Evolutionary conservation across 2,797 vertebrate genomes (phyloP), one percentile per base, ranked within the genome.

Genomic region (Melanotaenia nigrans): DNA sequence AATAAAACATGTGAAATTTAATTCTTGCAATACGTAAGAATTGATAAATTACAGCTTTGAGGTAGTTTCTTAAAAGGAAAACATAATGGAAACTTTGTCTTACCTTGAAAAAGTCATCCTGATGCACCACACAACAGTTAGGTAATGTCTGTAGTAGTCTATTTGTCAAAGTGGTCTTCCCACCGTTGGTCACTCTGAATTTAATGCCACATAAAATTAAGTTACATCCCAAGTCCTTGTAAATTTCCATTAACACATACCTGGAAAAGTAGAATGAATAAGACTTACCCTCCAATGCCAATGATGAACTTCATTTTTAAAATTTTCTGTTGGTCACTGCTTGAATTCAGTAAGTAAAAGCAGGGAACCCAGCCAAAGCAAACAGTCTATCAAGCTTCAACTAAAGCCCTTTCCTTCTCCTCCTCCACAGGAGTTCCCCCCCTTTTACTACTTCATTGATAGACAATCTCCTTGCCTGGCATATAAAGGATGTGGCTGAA

Each of bases 41-140:
- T 36, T 11, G 32, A 42, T 24, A 35, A 4, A 74, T 63, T 24
- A 5, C 71, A 77, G 75, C 71, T 75, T 78, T 77, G 40, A 74
- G 36, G 18, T 10, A 28, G 1, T 54, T 1, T 64, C 33, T 63
- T 11, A 36, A 73, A 55, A 57, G 6, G 11, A 60, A 18, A 63
- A 68, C 30, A 14, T 11, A 71, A 61, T 6, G 4, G 11, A 47
- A 18, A 62, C 10, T 59, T 67, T 4, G 3, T 11, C 90, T 87
- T 94, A 99, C 97, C 96, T 98, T 99, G 93, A 95, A 99, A 84
- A 99, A 99, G 85, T 98, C 96, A 54, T 99, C 98, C 82, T 99
- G 98, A 69, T 98, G 97, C 57, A 99, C 93, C 55, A 98, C 96
- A 1, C 97, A 99, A 90, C 97, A 97, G 90, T 97, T 98, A 65